Evolutionary conservation across 1,140 invertebrate genomes (phyloP).

Genomic region (Drosophila tsacasi): DNA sequence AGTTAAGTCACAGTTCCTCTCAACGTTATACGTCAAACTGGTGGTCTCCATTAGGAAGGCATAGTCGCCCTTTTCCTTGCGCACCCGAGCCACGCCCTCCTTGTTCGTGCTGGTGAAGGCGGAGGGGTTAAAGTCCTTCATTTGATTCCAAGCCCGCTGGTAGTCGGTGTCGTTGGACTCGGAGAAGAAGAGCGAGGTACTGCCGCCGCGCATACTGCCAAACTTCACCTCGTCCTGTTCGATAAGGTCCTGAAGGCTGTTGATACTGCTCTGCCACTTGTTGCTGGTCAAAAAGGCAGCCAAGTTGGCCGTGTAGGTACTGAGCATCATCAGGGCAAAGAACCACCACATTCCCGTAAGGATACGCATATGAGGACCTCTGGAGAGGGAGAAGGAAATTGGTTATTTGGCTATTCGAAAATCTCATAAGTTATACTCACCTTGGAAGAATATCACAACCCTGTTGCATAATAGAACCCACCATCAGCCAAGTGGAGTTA

Average conservation of each 20-base stretch:
- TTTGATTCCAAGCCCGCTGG: slow-evolving; percentile 91
- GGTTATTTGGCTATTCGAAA: too few species aligned
- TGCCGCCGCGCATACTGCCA: slow-evolving; percentile 91
- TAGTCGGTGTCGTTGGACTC: slow-evolving; percentile 91
- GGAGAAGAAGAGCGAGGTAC: slow-evolving; percentile 87
- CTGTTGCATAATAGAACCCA: slow-evolving; percentile 93
- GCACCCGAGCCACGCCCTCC: slow-evolving; percentile 93
- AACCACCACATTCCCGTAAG: slow-evolving; percentile 97
- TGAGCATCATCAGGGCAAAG: slow-evolving; percentile 97
- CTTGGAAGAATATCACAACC: slow-evolving; percentile 92
- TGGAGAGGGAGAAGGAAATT: slow-evolving; percentile 62
- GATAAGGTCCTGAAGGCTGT: slow-evolving; percentile 94
- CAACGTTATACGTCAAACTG: slow-evolving; percentile 91
- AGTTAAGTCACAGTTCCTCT: slow-evolving; percentile 91
- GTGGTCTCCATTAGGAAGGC: slow-evolving; percentile 95
- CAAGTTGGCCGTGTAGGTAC: slow-evolving; percentile 97
- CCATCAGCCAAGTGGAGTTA: slow-evolving; percentile 92
- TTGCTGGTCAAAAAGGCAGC: slow-evolving; percentile 97
- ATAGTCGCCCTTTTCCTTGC: slow-evolving; percentile 88
- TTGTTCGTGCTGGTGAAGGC: slow-evolving; percentile 93
- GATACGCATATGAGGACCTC: slow-evolving; percentile 93
- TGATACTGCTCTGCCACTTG: slow-evolving; percentile 92
- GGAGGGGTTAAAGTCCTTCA: slow-evolving; percentile 91
- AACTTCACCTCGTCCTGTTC: slow-evolving; percentile 95
- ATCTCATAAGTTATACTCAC: slow-evolving; percentile 77